Evolutionary conservation across 2,888 invertebrate genomes (phyloP).

Genomic region (Dryocosmus kuriphilus): DNA sequence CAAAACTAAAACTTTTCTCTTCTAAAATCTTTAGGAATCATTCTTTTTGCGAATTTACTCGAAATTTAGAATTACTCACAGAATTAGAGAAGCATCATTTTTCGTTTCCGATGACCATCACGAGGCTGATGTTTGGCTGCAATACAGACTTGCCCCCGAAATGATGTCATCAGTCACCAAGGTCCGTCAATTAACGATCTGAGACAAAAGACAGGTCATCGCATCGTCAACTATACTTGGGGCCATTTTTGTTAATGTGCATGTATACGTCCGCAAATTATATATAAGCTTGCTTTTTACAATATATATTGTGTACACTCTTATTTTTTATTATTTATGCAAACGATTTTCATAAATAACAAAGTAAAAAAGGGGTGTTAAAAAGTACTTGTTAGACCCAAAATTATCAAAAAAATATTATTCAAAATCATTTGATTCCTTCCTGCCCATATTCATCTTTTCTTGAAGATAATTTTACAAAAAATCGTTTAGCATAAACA

Average conservation of each 20-base stretch:
- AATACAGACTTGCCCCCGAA: slow-evolving; percentile 24
- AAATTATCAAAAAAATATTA: not conserved
- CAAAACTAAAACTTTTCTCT: not conserved
- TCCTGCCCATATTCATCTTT: no score
- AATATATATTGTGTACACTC: not conserved
- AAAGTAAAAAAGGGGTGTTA: not conserved
- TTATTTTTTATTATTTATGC: slow-evolving; percentile 8
- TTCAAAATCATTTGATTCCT: not conserved
- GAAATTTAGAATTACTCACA: slow-evolving; percentile 23
- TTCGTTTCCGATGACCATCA: slow-evolving; percentile 34
- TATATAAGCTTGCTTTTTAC: slow-evolving; percentile 29
- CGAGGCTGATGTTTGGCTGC: slow-evolving; percentile 20
- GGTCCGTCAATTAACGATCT: slow-evolving; percentile 37
- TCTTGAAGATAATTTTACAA: no score
- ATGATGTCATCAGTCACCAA: slow-evolving; percentile 39
- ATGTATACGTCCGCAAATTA: slow-evolving; percentile 18
- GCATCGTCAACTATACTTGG: slow-evolving; percentile 33
- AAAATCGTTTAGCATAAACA: no score
- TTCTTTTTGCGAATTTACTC: not conserved
- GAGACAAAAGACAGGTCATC: slow-evolving; percentile 40
- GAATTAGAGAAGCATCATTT: slow-evolving; percentile 36
- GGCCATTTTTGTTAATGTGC: slow-evolving; percentile 17
- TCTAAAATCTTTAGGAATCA: not conserved
- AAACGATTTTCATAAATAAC: not conserved
- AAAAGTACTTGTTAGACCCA: not conserved